phyloP scores from a whole-genome alignment of 2,113 vertebrate genomes.

The Prietella phreatophila region DNA sequence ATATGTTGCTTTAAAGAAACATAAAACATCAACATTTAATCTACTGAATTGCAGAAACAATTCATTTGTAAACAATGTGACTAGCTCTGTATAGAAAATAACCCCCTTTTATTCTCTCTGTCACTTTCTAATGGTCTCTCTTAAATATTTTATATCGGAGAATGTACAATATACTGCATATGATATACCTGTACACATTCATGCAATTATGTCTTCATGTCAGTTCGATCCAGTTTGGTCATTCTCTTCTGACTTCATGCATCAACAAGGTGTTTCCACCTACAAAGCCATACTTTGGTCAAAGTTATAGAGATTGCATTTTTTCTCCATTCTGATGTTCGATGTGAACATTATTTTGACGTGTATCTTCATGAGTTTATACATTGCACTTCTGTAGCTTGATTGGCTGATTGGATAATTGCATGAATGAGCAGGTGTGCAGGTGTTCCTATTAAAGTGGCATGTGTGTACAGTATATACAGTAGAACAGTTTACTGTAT shows the following conservation, averaged over 20 bases:
- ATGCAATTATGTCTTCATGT: not conserved
- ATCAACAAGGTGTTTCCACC: not conserved
- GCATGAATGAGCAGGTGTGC: not conserved
- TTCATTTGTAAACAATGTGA: slow-evolving; percentile 58
- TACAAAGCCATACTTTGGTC: not conserved
- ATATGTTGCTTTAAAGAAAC: slow-evolving; percentile 57
- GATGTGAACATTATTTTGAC: not conserved
- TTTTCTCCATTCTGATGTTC: not conserved
- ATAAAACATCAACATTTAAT: slow-evolving; percentile 56
- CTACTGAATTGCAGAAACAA: slow-evolving; percentile 49
- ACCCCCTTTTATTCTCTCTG: not conserved
- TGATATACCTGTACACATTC: not conserved
- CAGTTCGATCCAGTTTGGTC: not conserved
- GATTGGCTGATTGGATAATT: not conserved
- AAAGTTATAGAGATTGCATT: not conserved
- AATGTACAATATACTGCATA: not conserved
- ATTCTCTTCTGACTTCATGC: not conserved
- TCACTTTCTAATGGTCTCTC: not conserved
- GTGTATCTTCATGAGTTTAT: not conserved
- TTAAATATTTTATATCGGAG: not conserved
- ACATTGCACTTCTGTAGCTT: not conserved
- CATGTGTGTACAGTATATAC: not conserved
- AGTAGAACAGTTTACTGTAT: not conserved
- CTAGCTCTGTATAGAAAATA: slow-evolving; percentile 15
- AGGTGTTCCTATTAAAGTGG: not conserved